Conservation (phyloP, 2,113 vertebrate species). For the Strix uralensis region DNA sequence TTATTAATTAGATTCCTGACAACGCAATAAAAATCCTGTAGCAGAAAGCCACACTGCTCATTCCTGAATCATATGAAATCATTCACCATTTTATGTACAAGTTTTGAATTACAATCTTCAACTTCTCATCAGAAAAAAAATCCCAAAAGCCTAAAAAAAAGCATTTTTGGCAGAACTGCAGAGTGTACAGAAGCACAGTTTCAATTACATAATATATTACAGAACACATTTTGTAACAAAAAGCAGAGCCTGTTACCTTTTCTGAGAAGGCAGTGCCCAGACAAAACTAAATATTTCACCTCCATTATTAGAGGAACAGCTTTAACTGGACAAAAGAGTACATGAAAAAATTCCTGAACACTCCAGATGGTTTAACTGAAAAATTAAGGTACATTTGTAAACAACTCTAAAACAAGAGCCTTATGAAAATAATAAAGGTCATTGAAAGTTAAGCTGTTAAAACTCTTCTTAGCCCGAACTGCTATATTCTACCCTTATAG, state of each 20-base stretch:
- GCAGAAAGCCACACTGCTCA: slow-evolving; percentile 37
- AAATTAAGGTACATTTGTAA: slow-evolving; percentile 57
- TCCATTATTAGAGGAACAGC: neutral
- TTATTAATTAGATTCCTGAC: slow-evolving; percentile 48
- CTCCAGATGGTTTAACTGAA: slow-evolving; percentile 48
- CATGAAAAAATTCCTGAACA: slow-evolving; percentile 14
- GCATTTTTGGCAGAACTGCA: slow-evolving; percentile 59
- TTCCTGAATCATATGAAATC: slow-evolving; percentile 53
- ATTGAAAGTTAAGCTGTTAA: slow-evolving; percentile 24
- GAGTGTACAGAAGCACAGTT: slow-evolving; percentile 64
- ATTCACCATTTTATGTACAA: slow-evolving; percentile 61
- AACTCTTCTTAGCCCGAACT: slow-evolving; percentile 27
- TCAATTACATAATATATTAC: slow-evolving; percentile 64
- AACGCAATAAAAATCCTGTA: neutral
- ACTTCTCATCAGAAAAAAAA: slow-evolving; percentile 60
- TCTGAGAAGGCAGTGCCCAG: slow-evolving; percentile 21
- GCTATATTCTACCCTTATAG: neutral
- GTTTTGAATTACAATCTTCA: slow-evolving; percentile 65
- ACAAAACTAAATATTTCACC: slow-evolving; percentile 13
- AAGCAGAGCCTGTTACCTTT: slow-evolving; percentile 20
- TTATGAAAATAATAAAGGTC: slow-evolving; percentile 27
- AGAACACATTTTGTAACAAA: slow-evolving; percentile 57
- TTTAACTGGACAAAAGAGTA: slow-evolving; percentile 39
- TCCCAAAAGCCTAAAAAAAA: slow-evolving; percentile 36
- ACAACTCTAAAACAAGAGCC: slow-evolving; percentile 45